Evolutionary conservation across 2,888 invertebrate species (phyloP).

Genomic region (Trichogramma dendrolimi): DNA sequence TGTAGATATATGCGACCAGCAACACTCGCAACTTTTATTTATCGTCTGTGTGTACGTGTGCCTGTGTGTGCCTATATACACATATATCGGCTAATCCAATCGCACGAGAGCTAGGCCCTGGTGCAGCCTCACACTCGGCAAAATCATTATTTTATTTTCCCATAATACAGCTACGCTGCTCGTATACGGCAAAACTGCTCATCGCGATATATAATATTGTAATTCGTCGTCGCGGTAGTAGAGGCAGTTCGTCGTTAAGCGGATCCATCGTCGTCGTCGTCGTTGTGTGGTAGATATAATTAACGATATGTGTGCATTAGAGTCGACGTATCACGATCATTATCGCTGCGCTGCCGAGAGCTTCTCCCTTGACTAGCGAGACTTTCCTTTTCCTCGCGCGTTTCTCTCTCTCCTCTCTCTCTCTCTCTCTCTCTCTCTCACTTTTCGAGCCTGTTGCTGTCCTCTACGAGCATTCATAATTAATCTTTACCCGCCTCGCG

Average conservation of each 20-base stretch:
- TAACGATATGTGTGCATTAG: slow-evolving; percentile 15
- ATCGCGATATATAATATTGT: slow-evolving; percentile 15
- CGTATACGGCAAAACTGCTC: neutral
- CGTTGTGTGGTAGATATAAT: slow-evolving; percentile 9
- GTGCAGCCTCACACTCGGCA: slow-evolving; percentile 3
- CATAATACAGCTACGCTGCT: too few species aligned
- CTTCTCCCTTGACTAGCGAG: neutral
- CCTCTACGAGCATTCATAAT: too few species aligned
- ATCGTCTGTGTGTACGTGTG: too few species aligned
- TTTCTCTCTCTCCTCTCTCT: neutral
- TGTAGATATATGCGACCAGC: slow-evolving; percentile 20
- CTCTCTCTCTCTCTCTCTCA: neutral
- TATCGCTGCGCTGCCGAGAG: slow-evolving; percentile 7
- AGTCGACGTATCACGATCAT: slow-evolving; percentile 8
- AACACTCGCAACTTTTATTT: too few species aligned
- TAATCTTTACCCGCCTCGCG: too few species aligned
- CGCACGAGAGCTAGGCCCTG: neutral
- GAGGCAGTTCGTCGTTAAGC: too few species aligned
- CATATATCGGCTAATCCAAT: neutral
- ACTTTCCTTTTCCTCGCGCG: slow-evolving; percentile 8
- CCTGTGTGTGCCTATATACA: too few species aligned
- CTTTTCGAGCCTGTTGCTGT: too few species aligned
- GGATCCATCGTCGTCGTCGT: too few species aligned
- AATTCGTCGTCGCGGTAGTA: slow-evolving; percentile 21
- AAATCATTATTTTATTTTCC: slow-evolving; percentile 30